These are phyloP conservation scores for Trematomus loennbergii DNA, from an alignment of 2,113 vertebrate species.

Conservation along the genomic window DNA sequence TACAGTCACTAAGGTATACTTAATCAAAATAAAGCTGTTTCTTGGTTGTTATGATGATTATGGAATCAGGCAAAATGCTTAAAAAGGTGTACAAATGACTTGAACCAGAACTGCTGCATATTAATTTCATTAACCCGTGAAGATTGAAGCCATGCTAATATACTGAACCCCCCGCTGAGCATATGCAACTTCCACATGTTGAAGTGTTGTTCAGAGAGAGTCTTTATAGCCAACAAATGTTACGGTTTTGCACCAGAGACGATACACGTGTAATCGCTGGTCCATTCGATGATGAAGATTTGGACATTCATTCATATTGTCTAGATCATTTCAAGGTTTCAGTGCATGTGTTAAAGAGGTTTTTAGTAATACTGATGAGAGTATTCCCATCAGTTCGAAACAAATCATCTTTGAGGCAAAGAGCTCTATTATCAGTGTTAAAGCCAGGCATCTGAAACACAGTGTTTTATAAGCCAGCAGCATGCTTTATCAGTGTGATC, in stretches of 20 bases:
- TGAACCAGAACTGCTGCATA: not conserved
- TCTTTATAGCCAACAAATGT: too few relatives aligned
- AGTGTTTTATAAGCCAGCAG: constrained; percentile 31
- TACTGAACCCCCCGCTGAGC: not conserved
- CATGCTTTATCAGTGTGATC: constrained; percentile 53
- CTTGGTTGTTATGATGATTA: not conserved
- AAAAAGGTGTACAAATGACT: not conserved
- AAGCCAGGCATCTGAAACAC: constrained; percentile 30
- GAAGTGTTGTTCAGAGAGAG: not conserved
- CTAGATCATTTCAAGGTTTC: too few relatives aligned
- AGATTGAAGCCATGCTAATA: not conserved
- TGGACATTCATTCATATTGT: too few relatives aligned
- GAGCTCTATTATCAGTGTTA: not conserved
- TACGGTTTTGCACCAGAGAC: too few relatives aligned
- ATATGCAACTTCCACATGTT: not conserved
- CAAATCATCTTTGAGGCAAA: constrained; percentile 11
- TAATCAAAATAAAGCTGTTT: not conserved
- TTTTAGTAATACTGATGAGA: not conserved
- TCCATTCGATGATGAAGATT: too few relatives aligned
- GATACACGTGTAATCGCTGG: too few relatives aligned
- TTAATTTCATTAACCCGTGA: not conserved
- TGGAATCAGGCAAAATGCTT: not conserved
- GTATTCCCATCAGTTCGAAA: not conserved
- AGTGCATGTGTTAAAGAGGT: too few relatives aligned
- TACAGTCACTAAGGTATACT: not conserved